Evolutionary conservation across 2,797 vertebrate genomes (phyloP).

Genomic region (Aeoliscus strigatus): DNA sequence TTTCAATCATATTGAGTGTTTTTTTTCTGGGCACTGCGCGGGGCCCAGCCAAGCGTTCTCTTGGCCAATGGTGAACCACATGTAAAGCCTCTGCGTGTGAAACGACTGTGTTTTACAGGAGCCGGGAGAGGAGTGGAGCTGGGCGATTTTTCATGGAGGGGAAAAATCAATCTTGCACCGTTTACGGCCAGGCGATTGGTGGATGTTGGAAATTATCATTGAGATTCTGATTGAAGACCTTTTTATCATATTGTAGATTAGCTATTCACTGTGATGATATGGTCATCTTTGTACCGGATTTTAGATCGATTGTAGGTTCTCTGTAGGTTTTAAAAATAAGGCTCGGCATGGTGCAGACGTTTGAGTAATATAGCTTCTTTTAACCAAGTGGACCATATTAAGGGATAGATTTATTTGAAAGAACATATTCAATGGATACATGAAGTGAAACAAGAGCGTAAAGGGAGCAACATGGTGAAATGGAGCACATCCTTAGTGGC

Average conservation of each 20-base stretch:
- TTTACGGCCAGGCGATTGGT: slow-evolving; percentile 20
- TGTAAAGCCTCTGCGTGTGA: slow-evolving; percentile 62
- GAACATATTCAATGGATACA: slow-evolving; percentile 3
- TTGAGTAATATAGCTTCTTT: slow-evolving; percentile 24
- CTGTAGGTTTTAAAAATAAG: slow-evolving; percentile 39
- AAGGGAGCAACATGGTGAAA: slow-evolving; percentile 20
- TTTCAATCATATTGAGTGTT: slow-evolving; percentile 72
- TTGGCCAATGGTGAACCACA: slow-evolving; percentile 49
- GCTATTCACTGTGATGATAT: slow-evolving; percentile 11
- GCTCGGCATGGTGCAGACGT: slow-evolving; percentile 10
- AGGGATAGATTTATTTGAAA: slow-evolving; percentile 8
- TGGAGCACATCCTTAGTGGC: slow-evolving; percentile 41
- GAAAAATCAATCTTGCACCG: slow-evolving; percentile 17
- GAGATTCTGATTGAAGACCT: background rate
- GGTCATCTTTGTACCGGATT: slow-evolving; percentile 9
- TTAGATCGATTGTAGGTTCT: slow-evolving; percentile 21
- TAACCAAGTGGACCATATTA: slow-evolving; percentile 11
- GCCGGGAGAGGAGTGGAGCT: slow-evolving; percentile 34
- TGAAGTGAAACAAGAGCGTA: slow-evolving; percentile 11
- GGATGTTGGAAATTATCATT: slow-evolving; percentile 17
- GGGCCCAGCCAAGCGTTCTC: slow-evolving; percentile 35
- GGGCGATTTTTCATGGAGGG: slow-evolving; percentile 33
- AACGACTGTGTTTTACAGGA: slow-evolving; percentile 51
- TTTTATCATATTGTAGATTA: slow-evolving; percentile 7
- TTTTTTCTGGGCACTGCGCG: slow-evolving; percentile 65